Conservation (phyloP, 2,888 invertebrate species). For the Parasteatoda lunata region DNA sequence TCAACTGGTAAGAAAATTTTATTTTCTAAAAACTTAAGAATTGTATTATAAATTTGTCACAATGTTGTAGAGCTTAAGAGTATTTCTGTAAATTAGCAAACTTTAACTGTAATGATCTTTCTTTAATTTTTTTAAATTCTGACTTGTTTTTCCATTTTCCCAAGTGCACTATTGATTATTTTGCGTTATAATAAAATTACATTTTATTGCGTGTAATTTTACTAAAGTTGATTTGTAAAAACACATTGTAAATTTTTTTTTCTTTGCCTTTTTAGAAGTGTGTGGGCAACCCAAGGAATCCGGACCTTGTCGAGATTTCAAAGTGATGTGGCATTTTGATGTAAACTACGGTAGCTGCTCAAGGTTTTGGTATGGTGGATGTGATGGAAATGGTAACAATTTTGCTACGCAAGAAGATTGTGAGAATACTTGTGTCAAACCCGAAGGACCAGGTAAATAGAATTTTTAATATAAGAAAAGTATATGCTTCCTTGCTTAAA, state of each 20-base stretch:
- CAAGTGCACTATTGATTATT: no score
- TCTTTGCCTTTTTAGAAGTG: conserved; percentile 50
- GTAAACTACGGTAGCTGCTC: conserved; percentile 90
- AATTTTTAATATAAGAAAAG: no score
- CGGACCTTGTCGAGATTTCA: conserved; percentile 83
- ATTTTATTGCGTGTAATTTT: no score
- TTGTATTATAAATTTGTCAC: no score
- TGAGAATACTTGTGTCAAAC: conserved; percentile 81
- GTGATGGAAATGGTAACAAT: conserved; percentile 90
- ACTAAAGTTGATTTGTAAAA: no score
- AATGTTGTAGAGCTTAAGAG: no score
- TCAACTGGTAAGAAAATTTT: conserved; percentile 30
- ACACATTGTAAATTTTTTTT: neutral
- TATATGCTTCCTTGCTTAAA: no score
- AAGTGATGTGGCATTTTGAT: conserved; percentile 91
- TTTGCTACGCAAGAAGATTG: conserved; percentile 89
- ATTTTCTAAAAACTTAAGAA: neutral
- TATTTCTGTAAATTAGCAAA: no score
- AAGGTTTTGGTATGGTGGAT: conserved; percentile 94
- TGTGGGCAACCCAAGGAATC: conserved; percentile 69
- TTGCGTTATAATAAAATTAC: no score
- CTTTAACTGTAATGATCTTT: no score
- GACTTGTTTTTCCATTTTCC: no score
- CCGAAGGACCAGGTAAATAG: conserved; percentile 73
- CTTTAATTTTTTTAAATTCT: no score